Evolutionary conservation across 2,888 invertebrate genomes (phyloP).

Genomic region (Athalia circularis): DNA sequence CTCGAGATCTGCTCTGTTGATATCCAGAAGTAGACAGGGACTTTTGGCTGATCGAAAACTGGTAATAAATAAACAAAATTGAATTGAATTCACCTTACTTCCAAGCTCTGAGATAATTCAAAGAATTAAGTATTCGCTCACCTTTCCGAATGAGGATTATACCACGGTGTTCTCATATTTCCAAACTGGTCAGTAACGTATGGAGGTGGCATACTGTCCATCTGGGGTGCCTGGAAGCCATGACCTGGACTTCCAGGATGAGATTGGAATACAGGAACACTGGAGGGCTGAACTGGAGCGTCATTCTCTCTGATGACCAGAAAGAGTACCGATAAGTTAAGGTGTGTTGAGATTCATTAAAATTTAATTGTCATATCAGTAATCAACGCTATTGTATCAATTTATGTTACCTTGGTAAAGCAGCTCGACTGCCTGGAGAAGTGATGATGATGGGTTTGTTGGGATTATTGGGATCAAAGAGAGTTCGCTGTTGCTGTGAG

Average conservation of each 20-base stretch:
- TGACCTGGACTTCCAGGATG: slow-evolving; percentile 59
- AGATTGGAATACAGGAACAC: slow-evolving; percentile 62
- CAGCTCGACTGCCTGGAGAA: slow-evolving; percentile 73
- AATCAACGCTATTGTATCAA: background rate
- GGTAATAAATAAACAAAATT: slow-evolving; percentile 47
- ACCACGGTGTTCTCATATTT: slow-evolving; percentile 77
- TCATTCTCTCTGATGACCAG: slow-evolving; percentile 63
- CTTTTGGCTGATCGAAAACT: slow-evolving; percentile 79
- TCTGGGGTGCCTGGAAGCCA: slow-evolving; percentile 61
- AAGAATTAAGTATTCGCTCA: background rate
- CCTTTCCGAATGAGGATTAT: slow-evolving; percentile 78
- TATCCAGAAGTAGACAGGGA: slow-evolving; percentile 80
- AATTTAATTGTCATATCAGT: background rate
- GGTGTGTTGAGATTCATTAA: background rate
- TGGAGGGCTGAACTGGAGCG: slow-evolving; percentile 57
- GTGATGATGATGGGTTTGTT: slow-evolving; percentile 85
- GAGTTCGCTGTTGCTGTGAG: slow-evolving; percentile 74
- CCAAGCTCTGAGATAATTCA: background rate
- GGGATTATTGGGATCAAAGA: slow-evolving; percentile 81
- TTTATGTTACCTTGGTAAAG: slow-evolving; percentile 61
- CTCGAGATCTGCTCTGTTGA: slow-evolving; percentile 82
- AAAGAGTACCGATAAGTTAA: background rate
- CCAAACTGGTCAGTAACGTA: slow-evolving; percentile 75
- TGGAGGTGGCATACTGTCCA: slow-evolving; percentile 59
- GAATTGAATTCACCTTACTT: background rate